Evolutionary conservation across 1,140 invertebrate genomes (phyloP), one percentile per base, ranked within the genome.

Genomic region (Lordiphosa collinella): DNA sequence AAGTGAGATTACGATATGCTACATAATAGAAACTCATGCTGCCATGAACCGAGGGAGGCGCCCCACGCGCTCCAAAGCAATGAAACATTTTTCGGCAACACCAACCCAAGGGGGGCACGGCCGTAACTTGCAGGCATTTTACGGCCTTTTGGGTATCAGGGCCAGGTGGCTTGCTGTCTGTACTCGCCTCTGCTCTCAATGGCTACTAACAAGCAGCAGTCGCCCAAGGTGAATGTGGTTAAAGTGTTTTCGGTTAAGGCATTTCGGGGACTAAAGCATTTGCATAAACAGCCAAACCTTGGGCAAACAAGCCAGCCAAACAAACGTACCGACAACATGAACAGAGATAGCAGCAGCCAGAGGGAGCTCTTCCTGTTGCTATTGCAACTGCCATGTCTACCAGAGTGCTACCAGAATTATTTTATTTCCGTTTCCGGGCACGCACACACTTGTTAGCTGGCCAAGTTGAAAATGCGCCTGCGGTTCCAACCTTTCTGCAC

Each of bases 181-280:
- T 48, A 29, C 7, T 29, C 25, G 48, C 14, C 32, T 53, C 71
- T 82, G 71, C 53, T 60, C 61, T 80, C 71, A 80, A 80, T 80
- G 67, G 78, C 71, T 63, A 82, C 76, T 82, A 80, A 80, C 76
- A 76, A 84, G 76, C 76, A 80, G 58, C 46, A 29, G 7, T 29
- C 49, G 76, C 66, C 75, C 76, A 80, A 82, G 76, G 76, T 80
- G 78, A 80, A 84, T 80, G 78, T 52, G 76, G 76, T 82, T 82
- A 80, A 80, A 80, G 78, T 84, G 78, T 82, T 80, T 80, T 80
- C 53, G 68, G 78, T 80, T 82, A 82, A 82, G 75, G 71, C 71
- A 69, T 34, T 64, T 57, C 40, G 70, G 51, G 51, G 71, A 68
- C 59, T 52, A 75, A 66, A 70, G 70, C 60, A 84, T 84, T 84